Evolutionary conservation across 2,113 vertebrate genomes (phyloP), one percentile per base, ranked within the genome.

Genomic region (Motacilla tschutschensis): DNA sequence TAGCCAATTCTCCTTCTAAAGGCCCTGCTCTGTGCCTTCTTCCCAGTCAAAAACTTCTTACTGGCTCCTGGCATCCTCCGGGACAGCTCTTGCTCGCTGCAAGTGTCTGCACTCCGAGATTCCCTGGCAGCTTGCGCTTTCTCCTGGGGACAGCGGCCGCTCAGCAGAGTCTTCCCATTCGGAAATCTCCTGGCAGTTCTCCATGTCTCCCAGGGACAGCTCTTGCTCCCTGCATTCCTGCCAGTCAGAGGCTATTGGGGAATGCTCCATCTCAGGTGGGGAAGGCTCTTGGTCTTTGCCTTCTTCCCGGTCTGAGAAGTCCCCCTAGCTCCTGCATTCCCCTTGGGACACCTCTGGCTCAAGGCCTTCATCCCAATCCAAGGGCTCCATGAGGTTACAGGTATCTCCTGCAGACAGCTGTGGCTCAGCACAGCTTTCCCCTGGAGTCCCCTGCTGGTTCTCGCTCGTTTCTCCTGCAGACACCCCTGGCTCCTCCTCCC

Each of bases 41-140:
- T 31, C 51, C 18, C 29, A 2, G 3, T 31, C 11, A 31, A 17
- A 31, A 20, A 12, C 12, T 12, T 31, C 11, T 8, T 19, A 7
- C 3, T 33, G 4, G 20, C n/a, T 33, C 13, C 31, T 14, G 20
- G 13, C 9, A 33, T 15, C 20, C 9, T 3, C 21, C 54, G 20
- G n/a, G n/a, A 5, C 54, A 33, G n/a, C 14, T 55, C 6, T 10
- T 33, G n/a, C n/a, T 22, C 15, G 6, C 14, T 15, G 6, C 14
- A 22, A 22, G 6, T 4, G 2, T 33, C 20, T 9, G n/a, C 9
- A 10, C 4, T 33, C n/a, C 1, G 4, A 22, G 3, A 33, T n/a
- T 33, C 6, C 14, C 20, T 3, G 6, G 9, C 1, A 1, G n/a
- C 53, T 33, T 10, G 14, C 15, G 13, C 20, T n/a, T 33, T 55